These are phyloP conservation scores for Willowsia nigromaculata DNA, from an alignment of 2,888 invertebrate species.

Conservation along the genomic window DNA sequence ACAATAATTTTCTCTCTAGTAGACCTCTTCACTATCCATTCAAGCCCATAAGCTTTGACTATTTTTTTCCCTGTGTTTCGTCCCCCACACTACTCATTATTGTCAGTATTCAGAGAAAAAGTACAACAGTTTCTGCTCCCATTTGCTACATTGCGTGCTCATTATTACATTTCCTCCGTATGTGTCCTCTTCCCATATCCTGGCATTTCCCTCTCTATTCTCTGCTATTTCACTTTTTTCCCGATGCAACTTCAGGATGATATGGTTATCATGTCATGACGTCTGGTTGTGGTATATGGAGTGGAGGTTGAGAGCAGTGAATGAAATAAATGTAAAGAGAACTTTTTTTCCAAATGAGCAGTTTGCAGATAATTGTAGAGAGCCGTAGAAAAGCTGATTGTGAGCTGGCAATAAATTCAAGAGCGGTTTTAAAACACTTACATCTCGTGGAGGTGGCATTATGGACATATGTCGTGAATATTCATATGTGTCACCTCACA, in stretches of 20 bases:
- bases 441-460: not conserved
- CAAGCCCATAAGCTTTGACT: too few species aligned
- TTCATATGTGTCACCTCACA: constrained; percentile 4
- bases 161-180: constrained; percentile 27
- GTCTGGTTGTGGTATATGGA: not conserved
- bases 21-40: not conserved
- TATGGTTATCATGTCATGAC: not conserved
- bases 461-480: constrained; percentile 15
- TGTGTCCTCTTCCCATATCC: not conserved
- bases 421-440: not conserved
- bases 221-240: not conserved
- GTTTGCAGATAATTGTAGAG: constrained; percentile 7
- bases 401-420: too few species aligned
- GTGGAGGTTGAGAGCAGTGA: not conserved
- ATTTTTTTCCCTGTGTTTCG: not conserved
- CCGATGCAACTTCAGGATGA: not conserved
- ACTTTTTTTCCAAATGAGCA: constrained; percentile 20
- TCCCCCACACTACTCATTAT: not conserved
- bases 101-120: not conserved
- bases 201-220: not conserved
- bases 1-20: too few species aligned
- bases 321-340: not conserved
- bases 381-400: too few species aligned
- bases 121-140: not conserved
- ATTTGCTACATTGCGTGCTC: constrained; percentile 49